These are phyloP conservation scores for Myiotriccus ornatus DNA, from an alignment of 2,797 vertebrate species.

Conservation along the genomic window DNA sequence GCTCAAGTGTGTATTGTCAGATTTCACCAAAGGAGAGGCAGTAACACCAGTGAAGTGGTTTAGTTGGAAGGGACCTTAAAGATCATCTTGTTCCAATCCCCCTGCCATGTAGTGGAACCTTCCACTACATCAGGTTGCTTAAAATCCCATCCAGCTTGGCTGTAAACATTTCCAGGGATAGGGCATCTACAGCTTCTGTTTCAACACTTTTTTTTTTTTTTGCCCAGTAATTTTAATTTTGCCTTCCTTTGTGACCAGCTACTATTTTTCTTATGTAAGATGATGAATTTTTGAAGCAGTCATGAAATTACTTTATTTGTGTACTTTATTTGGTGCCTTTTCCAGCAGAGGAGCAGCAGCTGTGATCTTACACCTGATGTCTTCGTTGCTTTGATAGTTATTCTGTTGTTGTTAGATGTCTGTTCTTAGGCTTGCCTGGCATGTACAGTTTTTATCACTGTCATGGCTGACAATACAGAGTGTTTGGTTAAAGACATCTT, in stretches of 20 bases:
- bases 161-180: not conserved
- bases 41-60: not conserved
- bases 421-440: not conserved
- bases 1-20: not conserved
- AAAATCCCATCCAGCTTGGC: not conserved
- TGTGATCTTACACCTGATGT: accelerated
- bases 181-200: not conserved
- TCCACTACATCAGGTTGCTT: not conserved
- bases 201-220: not conserved
- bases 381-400: not conserved
- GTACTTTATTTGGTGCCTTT: not conserved
- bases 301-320: not conserved
- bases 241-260: not conserved
- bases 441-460: not conserved
- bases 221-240: not conserved
- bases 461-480: not conserved
- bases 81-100: not conserved
- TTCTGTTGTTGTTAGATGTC: not conserved
- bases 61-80: not conserved
- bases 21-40: not conserved
- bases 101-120: not conserved
- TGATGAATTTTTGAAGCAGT: not conserved
- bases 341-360: not conserved
- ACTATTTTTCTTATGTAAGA: not conserved
- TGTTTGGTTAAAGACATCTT: not conserved